Evolutionary conservation across 2,113 vertebrate genomes (phyloP), one percentile per base, ranked within the genome.

Genomic region (Tragulus kanchil): DNA sequence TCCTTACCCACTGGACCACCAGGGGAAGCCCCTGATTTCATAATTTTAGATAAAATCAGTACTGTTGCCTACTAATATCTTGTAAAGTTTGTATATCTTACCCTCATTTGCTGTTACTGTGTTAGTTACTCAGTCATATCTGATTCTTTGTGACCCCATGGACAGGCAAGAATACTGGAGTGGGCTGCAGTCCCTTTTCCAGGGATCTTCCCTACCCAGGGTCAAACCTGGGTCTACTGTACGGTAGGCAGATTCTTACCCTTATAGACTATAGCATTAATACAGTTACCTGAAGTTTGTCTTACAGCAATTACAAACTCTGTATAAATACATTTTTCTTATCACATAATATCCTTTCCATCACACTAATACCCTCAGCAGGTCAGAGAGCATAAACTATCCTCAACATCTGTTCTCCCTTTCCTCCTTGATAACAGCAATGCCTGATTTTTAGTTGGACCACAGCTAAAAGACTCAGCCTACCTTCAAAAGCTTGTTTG

Each of bases 401-500:
- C n/a, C 19, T 45, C 31, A 23, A 11, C 75, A 45, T 15, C 13
- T 59, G 11, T 58, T 86, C 15, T 86, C 16, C 5, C 1, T 75
- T 62, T 89, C 23, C 45, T 58, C 77, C 64, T 67, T 67, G 25
- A 59, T 81, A 75, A 85, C 3, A 52, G 54, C 61, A 54, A 59
- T 25, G 28, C 26, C 61, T 81, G 28, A 50, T 45, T 85, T 94
- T n/a, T 86, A 36, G 25, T 14, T 36, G 59, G 16, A 48, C 3
- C 9, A 77, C 6, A 64, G 15, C 31, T 71, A 25, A 88, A 48
- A 14, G 0, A 2, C 42, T 42, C 12, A 85, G 14, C 4, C 10
- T 48, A n/a, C n/a, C n/a, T n/a, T n/a, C n/a, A 25, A 92, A 77
- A 92, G 42, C 77, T 82, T 92, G 19, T 61, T 62, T 95, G 45